phyloP scores from a whole-genome alignment of 53 echinoderm and acorn worm species.

The Glandiceps talaboti region DNA sequence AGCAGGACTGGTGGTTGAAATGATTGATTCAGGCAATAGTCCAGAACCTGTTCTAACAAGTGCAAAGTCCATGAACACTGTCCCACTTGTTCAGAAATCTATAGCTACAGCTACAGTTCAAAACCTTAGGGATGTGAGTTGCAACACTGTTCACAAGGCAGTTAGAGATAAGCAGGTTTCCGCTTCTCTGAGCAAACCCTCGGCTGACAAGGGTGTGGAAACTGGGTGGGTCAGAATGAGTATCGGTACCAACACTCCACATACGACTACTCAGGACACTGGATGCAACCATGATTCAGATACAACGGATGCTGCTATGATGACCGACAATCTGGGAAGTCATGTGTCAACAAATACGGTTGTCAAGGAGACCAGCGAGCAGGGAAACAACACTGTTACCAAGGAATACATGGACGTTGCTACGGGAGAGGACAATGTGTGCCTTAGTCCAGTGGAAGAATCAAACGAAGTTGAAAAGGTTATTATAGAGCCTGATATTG shows the following conservation, averaged over 20 bases:
- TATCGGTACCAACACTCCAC: background rate
- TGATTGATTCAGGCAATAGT: background rate
- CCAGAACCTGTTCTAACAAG: background rate
- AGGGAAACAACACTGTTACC: background rate
- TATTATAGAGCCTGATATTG: background rate
- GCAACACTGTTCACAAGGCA: background rate
- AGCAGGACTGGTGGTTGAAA: background rate
- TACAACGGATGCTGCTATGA: background rate
- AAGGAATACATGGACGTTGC: background rate
- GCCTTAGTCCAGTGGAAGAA: background rate
- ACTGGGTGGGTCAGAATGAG: background rate
- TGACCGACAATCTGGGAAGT: background rate
- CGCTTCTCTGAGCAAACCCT: background rate
- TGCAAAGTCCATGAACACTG: background rate
- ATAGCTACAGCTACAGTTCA: background rate
- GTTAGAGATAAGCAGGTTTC: background rate
- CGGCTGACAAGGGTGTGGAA: background rate
- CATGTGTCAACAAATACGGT: slow-evolving; percentile 25
- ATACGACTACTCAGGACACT: background rate
- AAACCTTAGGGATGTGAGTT: background rate
- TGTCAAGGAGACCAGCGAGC: background rate
- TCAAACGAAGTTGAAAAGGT: background rate
- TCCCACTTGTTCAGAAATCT: background rate
- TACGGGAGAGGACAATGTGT: background rate
- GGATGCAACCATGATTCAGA: background rate